Evolutionary conservation across 1,140 invertebrate species (phyloP).

Genomic region (Riptortus pedestris): DNA sequence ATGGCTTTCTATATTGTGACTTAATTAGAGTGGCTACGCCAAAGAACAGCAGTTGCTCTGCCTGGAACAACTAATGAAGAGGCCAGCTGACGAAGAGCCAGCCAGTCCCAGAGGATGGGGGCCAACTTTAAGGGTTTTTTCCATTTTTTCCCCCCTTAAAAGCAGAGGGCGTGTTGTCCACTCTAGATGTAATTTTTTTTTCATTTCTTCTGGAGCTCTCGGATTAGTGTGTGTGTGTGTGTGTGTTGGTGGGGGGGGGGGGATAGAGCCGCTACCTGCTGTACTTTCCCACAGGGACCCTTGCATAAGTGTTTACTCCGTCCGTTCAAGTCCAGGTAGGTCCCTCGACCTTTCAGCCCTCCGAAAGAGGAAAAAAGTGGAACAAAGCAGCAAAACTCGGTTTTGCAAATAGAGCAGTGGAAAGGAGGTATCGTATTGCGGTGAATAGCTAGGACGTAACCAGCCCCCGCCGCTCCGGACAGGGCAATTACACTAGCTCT

Average conservation of each 20-base stretch:
- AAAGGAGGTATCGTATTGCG: conserved; percentile 4
- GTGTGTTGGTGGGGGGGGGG: not conserved
- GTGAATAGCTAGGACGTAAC: too few relatives aligned
- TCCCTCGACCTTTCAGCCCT: not conserved
- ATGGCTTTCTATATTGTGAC: too few relatives aligned
- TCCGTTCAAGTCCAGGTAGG: conserved; percentile 3
- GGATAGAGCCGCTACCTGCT: not conserved
- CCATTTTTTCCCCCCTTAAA: not conserved
- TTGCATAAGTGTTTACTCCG: conserved; percentile 6
- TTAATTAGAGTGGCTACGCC: too few relatives aligned
- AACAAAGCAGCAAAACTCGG: conserved; percentile 5
- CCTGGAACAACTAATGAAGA: too few relatives aligned
- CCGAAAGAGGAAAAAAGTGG: not conserved
- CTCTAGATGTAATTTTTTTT: not conserved
- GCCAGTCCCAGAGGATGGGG: too few relatives aligned
- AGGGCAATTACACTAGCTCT: too few relatives aligned
- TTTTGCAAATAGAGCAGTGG: conserved; percentile 4
- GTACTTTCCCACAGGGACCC: conserved; percentile 1
- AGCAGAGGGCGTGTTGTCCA: not conserved
- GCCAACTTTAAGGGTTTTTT: not conserved
- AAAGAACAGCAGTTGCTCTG: too few relatives aligned
- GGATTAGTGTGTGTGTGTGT: not conserved
- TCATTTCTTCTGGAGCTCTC: not conserved
- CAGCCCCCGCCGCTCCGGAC: too few relatives aligned
- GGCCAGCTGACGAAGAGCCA: not conserved